A percentile compares a stretch with the other conserved stretches of the same genome.
phyloP scores from a whole-genome alignment of 2,797 vertebrate species.

The Alectoris magna region DNA sequence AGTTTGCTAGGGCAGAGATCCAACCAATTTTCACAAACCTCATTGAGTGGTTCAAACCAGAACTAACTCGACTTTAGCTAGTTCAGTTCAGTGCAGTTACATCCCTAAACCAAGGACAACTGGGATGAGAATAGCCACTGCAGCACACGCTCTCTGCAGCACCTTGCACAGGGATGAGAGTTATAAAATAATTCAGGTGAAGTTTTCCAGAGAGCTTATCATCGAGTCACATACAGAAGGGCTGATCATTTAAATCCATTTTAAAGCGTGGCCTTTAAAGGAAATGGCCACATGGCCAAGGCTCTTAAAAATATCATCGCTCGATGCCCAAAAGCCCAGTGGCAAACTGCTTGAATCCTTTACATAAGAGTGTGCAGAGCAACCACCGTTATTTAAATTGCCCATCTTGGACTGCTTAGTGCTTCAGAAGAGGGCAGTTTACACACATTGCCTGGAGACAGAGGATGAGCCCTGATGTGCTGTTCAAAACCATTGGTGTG shows the following conservation, averaged over 20 bases:
- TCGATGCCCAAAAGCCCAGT: not conserved
- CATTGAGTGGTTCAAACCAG: not conserved
- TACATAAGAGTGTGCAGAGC: not conserved
- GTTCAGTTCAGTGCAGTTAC: not conserved
- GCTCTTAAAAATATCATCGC: not conserved
- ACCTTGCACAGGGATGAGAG: not conserved
- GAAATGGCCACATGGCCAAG: not conserved
- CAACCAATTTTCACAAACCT: not conserved
- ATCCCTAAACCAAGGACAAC: not conserved
- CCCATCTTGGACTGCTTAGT: not conserved
- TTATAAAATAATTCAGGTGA: not conserved
- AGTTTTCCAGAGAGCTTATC: not conserved
- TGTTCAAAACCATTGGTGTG: not conserved
- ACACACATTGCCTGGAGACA: not conserved
- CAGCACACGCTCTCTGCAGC: rapidly evolving
- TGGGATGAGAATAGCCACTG: not conserved
- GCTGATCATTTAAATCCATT: not conserved
- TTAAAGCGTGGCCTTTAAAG: not conserved
- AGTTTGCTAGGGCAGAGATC: not conserved
- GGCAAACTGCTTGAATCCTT: not conserved
- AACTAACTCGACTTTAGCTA: not conserved
- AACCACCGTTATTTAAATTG: not conserved
- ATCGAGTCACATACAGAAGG: not conserved
- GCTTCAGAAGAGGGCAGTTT: not conserved
- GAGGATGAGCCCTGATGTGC: slow-evolving; percentile 37